Conservation (phyloP, 2,888 invertebrate genomes). For the Thereva unica region DNA sequence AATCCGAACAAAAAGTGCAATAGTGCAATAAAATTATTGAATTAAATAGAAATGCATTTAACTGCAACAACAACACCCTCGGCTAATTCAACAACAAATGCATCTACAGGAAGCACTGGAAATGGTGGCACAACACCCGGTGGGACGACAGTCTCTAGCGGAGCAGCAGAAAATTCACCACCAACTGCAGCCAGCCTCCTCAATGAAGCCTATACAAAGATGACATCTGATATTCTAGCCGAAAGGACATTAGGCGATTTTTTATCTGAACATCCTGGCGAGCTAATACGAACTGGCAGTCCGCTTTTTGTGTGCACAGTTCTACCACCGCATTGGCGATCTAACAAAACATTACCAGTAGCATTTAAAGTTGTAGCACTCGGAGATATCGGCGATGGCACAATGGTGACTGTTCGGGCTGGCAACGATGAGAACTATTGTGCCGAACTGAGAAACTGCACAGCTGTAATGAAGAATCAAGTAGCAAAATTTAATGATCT, state of each 20-base stretch:
- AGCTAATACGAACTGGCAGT: constrained; percentile 87
- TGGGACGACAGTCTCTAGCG: constrained; percentile 35
- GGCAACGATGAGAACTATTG: constrained; percentile 99
- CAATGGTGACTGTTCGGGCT: constrained; percentile 91
- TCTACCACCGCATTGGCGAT: constrained; percentile 94
- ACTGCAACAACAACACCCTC: constrained; percentile 45
- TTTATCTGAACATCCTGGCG: constrained; percentile 87
- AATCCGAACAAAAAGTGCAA: background rate
- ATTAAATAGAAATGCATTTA: constrained; percentile 45
- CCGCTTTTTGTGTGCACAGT: constrained; percentile 96
- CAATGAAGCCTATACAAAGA: constrained; percentile 83
- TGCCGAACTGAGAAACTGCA: constrained; percentile 92
- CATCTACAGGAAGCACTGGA: constrained; percentile 27
- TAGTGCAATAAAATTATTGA: background rate
- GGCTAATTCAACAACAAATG: constrained; percentile 41
- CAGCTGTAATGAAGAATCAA: constrained; percentile 97
- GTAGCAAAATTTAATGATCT: constrained; percentile 99
- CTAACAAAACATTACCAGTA: constrained; percentile 96
- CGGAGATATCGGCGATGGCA: constrained; percentile 94
- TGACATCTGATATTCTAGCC: constrained; percentile 88
- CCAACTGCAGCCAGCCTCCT: constrained; percentile 71
- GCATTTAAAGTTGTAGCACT: constrained; percentile 96
- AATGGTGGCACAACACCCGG: background rate
- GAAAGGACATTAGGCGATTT: constrained; percentile 86
- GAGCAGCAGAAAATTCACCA: constrained; percentile 66